Percentiles rank a stretch among this genome's conserved stretches.
Conservation (phyloP, 2,888 invertebrate genomes). For the Euzophera pinguis region DNA sequence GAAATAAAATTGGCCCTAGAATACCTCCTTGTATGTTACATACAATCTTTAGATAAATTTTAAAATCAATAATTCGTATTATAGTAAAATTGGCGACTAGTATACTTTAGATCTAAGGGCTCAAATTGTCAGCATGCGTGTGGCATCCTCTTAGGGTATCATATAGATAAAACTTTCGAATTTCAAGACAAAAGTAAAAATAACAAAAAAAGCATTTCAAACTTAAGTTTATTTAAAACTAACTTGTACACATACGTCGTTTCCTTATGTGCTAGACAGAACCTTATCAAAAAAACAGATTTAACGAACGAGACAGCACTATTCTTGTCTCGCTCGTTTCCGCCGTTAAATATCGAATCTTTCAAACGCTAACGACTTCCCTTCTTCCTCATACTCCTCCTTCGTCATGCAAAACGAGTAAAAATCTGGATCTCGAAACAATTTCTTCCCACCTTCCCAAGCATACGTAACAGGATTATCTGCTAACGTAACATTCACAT, state of each 20-base stretch:
- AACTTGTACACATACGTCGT: neutral
- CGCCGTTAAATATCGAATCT: conserved; percentile 75
- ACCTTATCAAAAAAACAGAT: neutral
- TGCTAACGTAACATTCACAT: conserved; percentile 83
- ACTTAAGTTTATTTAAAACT: neutral
- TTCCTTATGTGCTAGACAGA: too few relatives aligned
- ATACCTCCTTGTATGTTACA: too few relatives aligned
- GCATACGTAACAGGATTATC: conserved; percentile 89
- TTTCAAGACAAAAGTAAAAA: too few relatives aligned
- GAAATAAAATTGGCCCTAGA: too few relatives aligned
- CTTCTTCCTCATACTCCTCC: conserved; percentile 94
- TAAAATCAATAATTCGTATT: too few relatives aligned
- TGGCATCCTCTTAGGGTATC: too few relatives aligned
- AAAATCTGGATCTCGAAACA: conserved; percentile 87
- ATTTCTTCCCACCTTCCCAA: conserved; percentile 92
- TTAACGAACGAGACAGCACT: conserved; percentile 47
- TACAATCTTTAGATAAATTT: too few relatives aligned
- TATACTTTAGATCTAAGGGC: too few relatives aligned
- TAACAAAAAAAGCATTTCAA: too few relatives aligned
- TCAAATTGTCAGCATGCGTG: too few relatives aligned
- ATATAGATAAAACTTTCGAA: too few relatives aligned
- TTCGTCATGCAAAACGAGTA: conserved; percentile 86
- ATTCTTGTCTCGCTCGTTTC: conserved; percentile 61
- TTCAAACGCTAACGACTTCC: conserved; percentile 80
- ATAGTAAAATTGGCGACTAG: too few relatives aligned